These are phyloP conservation scores for Aphaenogaster rudis DNA, from an alignment of 1,140 invertebrate genomes.

Conservation along the genomic window DNA sequence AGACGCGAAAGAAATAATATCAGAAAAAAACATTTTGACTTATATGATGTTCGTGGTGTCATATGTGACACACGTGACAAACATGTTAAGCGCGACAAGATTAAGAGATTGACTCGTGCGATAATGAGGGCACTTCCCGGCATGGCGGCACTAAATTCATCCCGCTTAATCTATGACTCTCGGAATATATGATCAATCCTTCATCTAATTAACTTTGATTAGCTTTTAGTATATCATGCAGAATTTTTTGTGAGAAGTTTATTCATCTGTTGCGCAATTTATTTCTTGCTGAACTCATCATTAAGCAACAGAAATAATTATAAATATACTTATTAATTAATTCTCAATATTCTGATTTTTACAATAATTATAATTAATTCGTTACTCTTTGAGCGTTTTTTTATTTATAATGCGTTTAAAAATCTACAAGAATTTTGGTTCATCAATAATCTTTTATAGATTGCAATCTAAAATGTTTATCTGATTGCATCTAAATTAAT, in stretches of 20 bases:
- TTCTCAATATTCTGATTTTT: background rate
- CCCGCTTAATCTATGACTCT: slow-evolving; percentile 64
- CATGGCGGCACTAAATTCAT: slow-evolving; percentile 76
- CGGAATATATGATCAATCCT: slow-evolving; percentile 64
- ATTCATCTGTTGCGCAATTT: too few species aligned
- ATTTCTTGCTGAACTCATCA: too few species aligned
- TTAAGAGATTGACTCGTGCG: slow-evolving; percentile 83
- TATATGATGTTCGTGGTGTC: background rate
- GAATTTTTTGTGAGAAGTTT: background rate
- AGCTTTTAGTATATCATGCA: slow-evolving; percentile 41
- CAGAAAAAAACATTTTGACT: background rate
- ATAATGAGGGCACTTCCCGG: slow-evolving; percentile 83
- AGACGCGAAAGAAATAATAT: background rate
- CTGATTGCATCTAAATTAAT: background rate
- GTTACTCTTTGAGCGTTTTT: too few species aligned
- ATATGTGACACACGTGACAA: slow-evolving; percentile 22
- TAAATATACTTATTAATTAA: background rate
- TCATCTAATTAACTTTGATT: slow-evolving; percentile 70
- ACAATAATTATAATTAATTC: background rate
- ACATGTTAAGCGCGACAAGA: slow-evolving; percentile 66
- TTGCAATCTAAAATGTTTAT: background rate
- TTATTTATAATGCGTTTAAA: background rate
- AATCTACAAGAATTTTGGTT: background rate
- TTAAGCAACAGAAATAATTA: background rate
- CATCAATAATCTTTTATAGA: background rate